Evolutionary conservation across 2,888 invertebrate genomes (phyloP).

Genomic region (Agrotis exclamationis): DNA sequence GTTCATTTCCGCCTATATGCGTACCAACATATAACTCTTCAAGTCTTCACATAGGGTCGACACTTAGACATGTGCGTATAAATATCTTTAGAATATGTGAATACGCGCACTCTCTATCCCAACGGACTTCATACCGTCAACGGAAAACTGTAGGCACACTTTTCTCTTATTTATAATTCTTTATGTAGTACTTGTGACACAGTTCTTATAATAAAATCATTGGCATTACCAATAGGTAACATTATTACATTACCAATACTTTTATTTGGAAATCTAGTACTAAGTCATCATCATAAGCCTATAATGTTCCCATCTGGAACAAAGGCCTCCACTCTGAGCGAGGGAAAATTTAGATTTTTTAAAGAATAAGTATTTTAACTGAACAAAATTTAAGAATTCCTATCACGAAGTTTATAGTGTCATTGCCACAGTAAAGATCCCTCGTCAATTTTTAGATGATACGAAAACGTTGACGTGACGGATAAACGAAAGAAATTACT

Average conservation of each 20-base stretch:
- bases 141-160: conserved; percentile 8
- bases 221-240: neutral
- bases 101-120: conserved; percentile 17
- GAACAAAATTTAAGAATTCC: neutral
- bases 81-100: neutral
- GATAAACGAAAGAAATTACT: conserved; percentile 30
- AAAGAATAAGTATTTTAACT: no score
- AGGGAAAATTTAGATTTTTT: neutral
- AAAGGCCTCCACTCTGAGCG: no score
- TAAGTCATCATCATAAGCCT: no score
- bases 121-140: conserved; percentile 14
- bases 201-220: conserved; percentile 8
- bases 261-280: no score
- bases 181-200: conserved; percentile 8
- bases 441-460: conserved; percentile 10
- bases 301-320: no score
- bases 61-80: conserved; percentile 12
- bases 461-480: conserved; percentile 20
- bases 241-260: no score
- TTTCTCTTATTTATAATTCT: conserved; percentile 38
- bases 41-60: conserved; percentile 6
- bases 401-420: conserved; percentile 9
- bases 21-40: conserved; percentile 1
- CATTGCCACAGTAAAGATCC: neutral
- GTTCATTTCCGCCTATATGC: conserved; percentile 11